Percentiles rank a stretch among this genome's conserved stretches.
These are phyloP conservation scores for Drosophila barbarae DNA, from an alignment of 2,888 invertebrate species.

Conservation along the genomic window DNA sequence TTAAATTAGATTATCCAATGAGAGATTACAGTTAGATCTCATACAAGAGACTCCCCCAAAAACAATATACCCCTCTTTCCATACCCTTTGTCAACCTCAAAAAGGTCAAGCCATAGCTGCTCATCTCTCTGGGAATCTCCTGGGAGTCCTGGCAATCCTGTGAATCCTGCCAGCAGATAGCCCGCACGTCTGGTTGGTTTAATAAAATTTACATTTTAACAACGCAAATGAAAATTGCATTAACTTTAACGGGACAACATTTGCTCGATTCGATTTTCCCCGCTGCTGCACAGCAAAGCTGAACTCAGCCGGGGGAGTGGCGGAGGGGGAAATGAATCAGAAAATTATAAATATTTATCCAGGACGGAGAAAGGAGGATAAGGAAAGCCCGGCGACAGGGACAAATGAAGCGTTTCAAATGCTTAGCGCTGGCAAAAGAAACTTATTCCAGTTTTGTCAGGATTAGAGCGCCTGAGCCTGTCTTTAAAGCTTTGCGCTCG, in stretches of 20 bases:
- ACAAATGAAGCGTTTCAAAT: slow-evolving; percentile 35
- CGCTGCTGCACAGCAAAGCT: slow-evolving; percentile 13
- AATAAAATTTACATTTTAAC: slow-evolving; percentile 70
- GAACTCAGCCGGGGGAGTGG: not conserved
- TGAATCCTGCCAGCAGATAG: slow-evolving; percentile 19
- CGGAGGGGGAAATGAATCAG: slow-evolving; percentile 31
- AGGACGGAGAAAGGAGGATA: not conserved
- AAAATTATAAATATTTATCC: slow-evolving; percentile 41
- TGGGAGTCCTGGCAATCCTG: slow-evolving; percentile 23
- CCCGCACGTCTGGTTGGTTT: slow-evolving; percentile 55
- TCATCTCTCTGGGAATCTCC: not conserved
- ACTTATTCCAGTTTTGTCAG: slow-evolving; percentile 42
- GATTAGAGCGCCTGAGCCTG: slow-evolving; percentile 35
- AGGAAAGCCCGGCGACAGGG: slow-evolving; percentile 12
- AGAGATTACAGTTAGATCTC: not conserved
- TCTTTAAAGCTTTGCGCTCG: slow-evolving; percentile 32
- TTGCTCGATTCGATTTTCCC: slow-evolving; percentile 37
- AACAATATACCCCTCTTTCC: not conserved
- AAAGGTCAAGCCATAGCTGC: slow-evolving; percentile 30
- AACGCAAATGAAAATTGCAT: slow-evolving; percentile 60
- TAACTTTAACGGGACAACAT: slow-evolving; percentile 54
- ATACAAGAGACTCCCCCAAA: not conserved
- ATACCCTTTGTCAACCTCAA: not conserved
- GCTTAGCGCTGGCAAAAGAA: slow-evolving; percentile 30
- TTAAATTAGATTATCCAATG: not conserved